Evolutionary conservation across 2,888 invertebrate genomes (phyloP).

Genomic region (Diogma glabrata): DNA sequence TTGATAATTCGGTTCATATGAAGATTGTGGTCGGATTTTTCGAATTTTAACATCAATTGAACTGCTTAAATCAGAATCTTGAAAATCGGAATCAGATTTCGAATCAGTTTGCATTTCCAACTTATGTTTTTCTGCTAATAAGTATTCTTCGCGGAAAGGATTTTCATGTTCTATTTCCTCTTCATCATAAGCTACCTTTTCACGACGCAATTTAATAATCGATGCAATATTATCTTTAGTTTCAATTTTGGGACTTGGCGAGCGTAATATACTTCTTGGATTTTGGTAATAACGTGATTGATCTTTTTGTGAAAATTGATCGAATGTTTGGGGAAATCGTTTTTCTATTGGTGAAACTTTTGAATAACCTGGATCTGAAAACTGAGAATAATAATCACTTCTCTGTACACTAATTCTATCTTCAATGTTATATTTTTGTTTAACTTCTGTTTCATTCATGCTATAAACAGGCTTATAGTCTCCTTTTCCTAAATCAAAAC

Average conservation of each 20-base stretch:
- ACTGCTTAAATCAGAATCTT: background rate
- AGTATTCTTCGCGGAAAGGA: constrained; percentile 33
- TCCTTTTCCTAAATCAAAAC: constrained; percentile 35
- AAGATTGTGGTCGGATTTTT: background rate
- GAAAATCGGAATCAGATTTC: constrained; percentile 6
- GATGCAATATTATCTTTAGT: background rate
- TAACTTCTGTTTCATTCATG: background rate
- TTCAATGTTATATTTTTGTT: constrained; percentile 3
- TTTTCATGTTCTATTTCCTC: constrained; percentile 36
- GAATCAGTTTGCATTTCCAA: background rate
- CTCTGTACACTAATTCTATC: background rate
- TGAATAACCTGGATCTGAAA: constrained; percentile 22
- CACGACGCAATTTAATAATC: constrained; percentile 14
- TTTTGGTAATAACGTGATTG: background rate
- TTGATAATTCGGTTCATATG: background rate
- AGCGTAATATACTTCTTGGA: constrained; percentile 28
- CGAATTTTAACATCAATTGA: background rate
- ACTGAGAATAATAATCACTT: constrained; percentile 17
- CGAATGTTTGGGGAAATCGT: constrained; percentile 33
- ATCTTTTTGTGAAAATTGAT: background rate
- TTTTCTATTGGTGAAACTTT: constrained; percentile 23
- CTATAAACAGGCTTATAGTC: constrained; percentile 21
- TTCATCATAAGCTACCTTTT: constrained; percentile 20
- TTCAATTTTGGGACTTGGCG: constrained; percentile 25
- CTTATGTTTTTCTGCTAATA: constrained; percentile 12